Evolutionary conservation across 2,888 invertebrate species (phyloP).

Genomic region (Anaspis maculata): DNA sequence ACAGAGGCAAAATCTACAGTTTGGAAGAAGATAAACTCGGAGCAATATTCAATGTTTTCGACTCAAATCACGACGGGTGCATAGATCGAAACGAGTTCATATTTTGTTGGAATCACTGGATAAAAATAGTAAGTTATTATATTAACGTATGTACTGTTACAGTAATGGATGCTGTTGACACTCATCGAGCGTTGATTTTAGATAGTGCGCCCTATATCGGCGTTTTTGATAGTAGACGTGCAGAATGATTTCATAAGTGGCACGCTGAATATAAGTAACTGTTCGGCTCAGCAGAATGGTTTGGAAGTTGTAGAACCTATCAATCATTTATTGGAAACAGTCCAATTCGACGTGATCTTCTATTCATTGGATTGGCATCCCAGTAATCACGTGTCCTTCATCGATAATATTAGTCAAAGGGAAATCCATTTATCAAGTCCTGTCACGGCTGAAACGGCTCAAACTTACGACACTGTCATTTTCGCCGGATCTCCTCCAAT

Average conservation of each 20-base stretch:
- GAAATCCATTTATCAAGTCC: conserved; percentile 65
- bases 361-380: conserved; percentile 99
- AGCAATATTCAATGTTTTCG: conserved; percentile 76
- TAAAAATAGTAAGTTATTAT: conserved; percentile 72
- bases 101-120: conserved; percentile 86
- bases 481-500: conserved; percentile 80
- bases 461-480: conserved; percentile 85
- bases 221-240: conserved; percentile 89
- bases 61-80: conserved; percentile 64
- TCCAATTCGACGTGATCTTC: conserved; percentile 79
- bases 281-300: conserved; percentile 86
- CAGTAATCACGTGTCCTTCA: conserved; percentile 89
- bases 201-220: conserved; percentile 80
- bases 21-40: conserved; percentile 60
- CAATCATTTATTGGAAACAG: conserved; percentile 72
- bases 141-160: no score
- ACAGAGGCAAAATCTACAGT: conserved; percentile 74
- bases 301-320: conserved; percentile 87
- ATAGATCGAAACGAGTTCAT: conserved; percentile 78
- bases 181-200: no score
- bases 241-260: conserved; percentile 98
- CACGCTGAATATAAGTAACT: conserved; percentile 85
- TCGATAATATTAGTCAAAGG: conserved; percentile 78
- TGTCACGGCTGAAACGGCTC: conserved; percentile 66
- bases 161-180: no score